Evolutionary conservation across 1,140 invertebrate genomes (phyloP), one percentile per base, ranked within the genome.

Genomic region (Dendroctonus valens): DNA sequence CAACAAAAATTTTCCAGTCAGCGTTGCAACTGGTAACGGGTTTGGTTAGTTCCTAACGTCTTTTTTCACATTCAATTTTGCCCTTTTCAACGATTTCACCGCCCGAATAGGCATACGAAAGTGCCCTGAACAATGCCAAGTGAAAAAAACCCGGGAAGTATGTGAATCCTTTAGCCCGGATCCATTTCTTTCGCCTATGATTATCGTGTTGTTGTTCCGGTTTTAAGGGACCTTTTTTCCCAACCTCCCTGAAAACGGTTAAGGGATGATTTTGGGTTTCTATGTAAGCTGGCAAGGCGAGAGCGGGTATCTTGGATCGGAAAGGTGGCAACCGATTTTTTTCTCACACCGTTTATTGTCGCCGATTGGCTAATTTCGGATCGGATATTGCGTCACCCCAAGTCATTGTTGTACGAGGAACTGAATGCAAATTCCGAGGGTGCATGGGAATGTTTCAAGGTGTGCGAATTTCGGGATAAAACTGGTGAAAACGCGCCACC

Each of bases 261-360:
- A 61, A 61, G 59, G 59, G 59, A 61, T 61, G 59, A 61, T 61
- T 61, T 52, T 61, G 39, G 59, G 59, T 61, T 61, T 61, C 26
- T 52, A 61, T 61, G 40, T 61, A 42, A 41, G 48, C 59, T 61
- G 59, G 58, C 38, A 61, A 61, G 59, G 49, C 26, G 26, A 61
- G 50, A 61, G 26, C 54, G 53, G 9, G 7, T 46, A 9, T 11
- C 9, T 46, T 9, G 44, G 44, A 46, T 14, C 12, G 38, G 37
- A 59, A 59, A 49, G 59, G 59, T 61, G 59, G 48, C 49, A 52
- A 51, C 59, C 5, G 41, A 48, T 38, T 59, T 51, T 61, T 59
- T 61, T 61, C 49, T 52, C 59, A 61, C 59, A 61, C 59, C 59
- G 26, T 61, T 52, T 61, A 14, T 11, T 51, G 26, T 11, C 12